Evolutionary conservation across 1,140 invertebrate genomes (phyloP).

Genomic region (Pentalonia nigronervosa): DNA sequence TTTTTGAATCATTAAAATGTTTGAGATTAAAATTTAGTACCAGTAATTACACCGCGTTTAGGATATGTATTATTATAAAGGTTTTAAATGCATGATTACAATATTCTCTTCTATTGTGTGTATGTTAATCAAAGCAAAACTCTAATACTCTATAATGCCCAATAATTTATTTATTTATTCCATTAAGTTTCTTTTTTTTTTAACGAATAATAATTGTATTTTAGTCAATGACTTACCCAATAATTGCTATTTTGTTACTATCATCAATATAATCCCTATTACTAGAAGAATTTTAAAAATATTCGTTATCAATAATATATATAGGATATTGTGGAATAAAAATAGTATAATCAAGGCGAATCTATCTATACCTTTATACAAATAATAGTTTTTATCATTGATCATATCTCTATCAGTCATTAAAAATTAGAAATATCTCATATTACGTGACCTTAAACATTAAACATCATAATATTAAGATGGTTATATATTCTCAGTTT

Average conservation of each 20-base stretch:
- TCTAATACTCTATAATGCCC: no score
- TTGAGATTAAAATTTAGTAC: not conserved
- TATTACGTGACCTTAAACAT: not conserved
- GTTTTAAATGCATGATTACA: not conserved
- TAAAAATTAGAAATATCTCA: not conserved
- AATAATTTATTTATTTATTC: no score
- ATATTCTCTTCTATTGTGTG: not conserved
- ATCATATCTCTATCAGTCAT: not conserved
- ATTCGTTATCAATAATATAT: not conserved
- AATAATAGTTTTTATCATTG: not conserved
- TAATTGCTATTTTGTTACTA: no score
- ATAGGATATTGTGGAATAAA: not conserved
- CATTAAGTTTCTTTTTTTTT: no score
- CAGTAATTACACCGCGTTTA: not conserved
- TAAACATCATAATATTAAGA: not conserved
- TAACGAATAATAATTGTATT: no score
- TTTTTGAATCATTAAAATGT: not conserved
- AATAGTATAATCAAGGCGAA: not conserved
- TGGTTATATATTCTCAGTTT: not conserved
- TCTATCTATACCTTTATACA: no score
- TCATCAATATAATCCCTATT: not conserved
- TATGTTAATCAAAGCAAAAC: no score
- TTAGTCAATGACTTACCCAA: no score
- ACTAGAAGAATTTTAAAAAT: not conserved
- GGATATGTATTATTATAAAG: not conserved